Base-by-base conservation (phyloP, 2,888 invertebrate genomes). In the Microdon myrmicae region DNA sequence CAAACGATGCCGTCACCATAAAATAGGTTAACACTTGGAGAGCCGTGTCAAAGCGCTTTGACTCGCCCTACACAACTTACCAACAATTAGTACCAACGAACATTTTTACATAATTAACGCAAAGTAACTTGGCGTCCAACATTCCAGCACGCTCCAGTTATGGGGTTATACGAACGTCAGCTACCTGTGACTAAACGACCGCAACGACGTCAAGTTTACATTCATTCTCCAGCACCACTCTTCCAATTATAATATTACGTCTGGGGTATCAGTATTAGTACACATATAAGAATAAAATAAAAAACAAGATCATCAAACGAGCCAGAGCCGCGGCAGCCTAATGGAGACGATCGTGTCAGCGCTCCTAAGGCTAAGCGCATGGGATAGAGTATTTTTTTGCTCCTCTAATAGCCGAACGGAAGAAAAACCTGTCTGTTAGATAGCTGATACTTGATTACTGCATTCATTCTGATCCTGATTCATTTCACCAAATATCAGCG, bases 101-200 rank as follows among this genome's bases (percentile, higher is more conserved):
- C 35, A 31, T 61, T 61, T 51, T 56, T 45, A 49, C 49, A 56
- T 56, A 61, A 61, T 61, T 61, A 61, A 56, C 61, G 61, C 44
- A 49, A 17, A 32, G 28, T 13, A 37, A 45, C 35, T 37, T 25
- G 32, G 47, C 45, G 37, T 48, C 41, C 31, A 37, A 26, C 41
- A 60, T 43, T 54, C 47, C 54, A 31, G 41, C 41, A 25, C 12
- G 37, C 25, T 22, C 22, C 12, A 28, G 6, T 4, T n/a, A 7
- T 10, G 29, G 28, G 14, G 22, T 20, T 29, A 3, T 29, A 13
- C 12, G 9, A 8, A 25, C 23, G 22, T 23, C 31, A 26, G 16
- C n/a, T n/a, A n/a, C 48, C 48, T 34, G 56, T 49, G 29, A 61
- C 61, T 56, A 48, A 55, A 38, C 55, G 60, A 38, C 28, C 38